phyloP scores from a whole-genome alignment of 1,140 invertebrate species.

The Tetramorium simillimum region DNA sequence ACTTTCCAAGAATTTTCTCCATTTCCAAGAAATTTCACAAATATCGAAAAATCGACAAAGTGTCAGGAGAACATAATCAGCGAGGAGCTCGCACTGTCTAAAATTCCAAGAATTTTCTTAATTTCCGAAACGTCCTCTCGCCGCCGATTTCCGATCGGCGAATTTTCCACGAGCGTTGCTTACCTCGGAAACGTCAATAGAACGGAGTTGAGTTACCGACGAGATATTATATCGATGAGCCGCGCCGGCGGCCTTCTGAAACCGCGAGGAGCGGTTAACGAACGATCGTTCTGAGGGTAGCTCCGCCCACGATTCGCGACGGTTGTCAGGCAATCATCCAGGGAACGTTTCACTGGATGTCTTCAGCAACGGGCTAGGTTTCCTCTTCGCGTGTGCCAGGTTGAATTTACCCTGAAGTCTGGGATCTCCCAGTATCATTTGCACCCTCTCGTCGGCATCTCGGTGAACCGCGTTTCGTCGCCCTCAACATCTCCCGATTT shows the following conservation, averaged over 20 bases:
- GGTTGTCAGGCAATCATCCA: conserved; percentile 78
- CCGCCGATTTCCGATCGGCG: neutral
- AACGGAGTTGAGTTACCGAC: neutral
- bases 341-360: conserved; percentile 37
- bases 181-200: conserved; percentile 4
- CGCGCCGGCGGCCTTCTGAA: conserved; percentile 45
- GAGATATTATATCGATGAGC: conserved; percentile 39
- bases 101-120: too few relatives aligned
- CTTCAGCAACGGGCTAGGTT: conserved; percentile 25
- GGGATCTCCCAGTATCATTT: conserved; percentile 11
- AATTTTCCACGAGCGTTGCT: neutral
- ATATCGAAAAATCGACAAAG: too few relatives aligned
- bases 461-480: neutral
- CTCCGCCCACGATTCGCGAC: conserved; percentile 75
- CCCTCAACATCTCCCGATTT: neutral
- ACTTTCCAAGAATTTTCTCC: too few relatives aligned
- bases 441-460: neutral
- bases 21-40: too few relatives aligned
- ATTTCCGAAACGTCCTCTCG: neutral
- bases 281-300: conserved; percentile 59
- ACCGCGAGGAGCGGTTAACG: conserved; percentile 49
- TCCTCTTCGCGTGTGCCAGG: neutral
- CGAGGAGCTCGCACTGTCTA: too few relatives aligned
- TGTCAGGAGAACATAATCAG: too few relatives aligned
- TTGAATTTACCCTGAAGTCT: neutral